Percentiles rank a stretch among this genome's conserved stretches.
Conservation (phyloP, 2,113 vertebrate species). For the Megaceryle maxima region DNA sequence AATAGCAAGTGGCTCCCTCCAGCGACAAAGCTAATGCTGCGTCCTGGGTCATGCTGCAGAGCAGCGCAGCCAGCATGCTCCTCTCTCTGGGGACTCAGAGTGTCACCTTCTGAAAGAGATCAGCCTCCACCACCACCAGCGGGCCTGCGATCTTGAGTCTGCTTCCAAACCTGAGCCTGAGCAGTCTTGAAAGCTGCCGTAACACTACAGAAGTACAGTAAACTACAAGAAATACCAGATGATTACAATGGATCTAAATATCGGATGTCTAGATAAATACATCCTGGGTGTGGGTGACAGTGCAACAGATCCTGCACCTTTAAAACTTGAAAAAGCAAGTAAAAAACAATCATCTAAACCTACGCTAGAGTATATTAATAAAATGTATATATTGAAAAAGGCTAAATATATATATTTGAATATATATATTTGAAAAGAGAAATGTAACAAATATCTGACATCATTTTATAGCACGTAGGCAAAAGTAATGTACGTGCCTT, state of each 20-base stretch:
- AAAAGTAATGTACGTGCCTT: slow-evolving; percentile 26
- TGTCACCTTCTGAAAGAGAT: slow-evolving; percentile 27
- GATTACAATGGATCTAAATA: background rate
- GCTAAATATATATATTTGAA: slow-evolving; percentile 42
- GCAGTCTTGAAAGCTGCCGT: background rate
- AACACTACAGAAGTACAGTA: background rate
- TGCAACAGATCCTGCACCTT: slow-evolving; percentile 79
- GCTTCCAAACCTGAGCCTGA: slow-evolving; percentile 46
- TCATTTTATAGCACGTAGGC: slow-evolving; percentile 40
- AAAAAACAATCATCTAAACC: slow-evolving; percentile 57
- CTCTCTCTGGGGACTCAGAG: background rate
- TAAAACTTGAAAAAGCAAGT: slow-evolving; percentile 77
- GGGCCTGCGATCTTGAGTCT: background rate
- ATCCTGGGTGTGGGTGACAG: background rate
- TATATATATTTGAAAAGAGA: slow-evolving; percentile 66
- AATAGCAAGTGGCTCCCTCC: background rate
- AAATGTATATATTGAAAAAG: slow-evolving; percentile 41
- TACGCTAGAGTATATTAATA: slow-evolving; percentile 22
- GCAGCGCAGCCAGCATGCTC: slow-evolving; percentile 20
- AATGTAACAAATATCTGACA: slow-evolving; percentile 14
- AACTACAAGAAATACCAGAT: slow-evolving; percentile 6
- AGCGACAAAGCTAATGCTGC: slow-evolving; percentile 11
- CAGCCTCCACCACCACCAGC: background rate
- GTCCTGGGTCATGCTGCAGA: background rate
- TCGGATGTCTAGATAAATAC: background rate